Evolutionary conservation across 1,140 invertebrate genomes (phyloP), one percentile per base, ranked within the genome.

Genomic region (Saccostrea echinata): DNA sequence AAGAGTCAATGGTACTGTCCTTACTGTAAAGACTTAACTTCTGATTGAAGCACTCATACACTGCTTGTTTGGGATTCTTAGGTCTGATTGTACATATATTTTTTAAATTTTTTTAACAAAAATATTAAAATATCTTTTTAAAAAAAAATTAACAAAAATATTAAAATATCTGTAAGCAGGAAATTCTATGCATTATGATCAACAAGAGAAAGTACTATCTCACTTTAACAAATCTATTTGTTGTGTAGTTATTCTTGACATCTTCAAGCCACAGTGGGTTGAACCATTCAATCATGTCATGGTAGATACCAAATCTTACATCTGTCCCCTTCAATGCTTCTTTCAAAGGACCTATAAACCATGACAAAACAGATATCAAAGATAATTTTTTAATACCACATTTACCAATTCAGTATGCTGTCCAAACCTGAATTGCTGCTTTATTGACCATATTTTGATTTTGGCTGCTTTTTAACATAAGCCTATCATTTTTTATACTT

Each of bases 281-380:
- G 92, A 96, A 99, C 98, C 98, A 98, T 94, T 98, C 98, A 92
- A 97, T 98, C 16, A 98, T 93, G 0, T 98, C 98, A 93, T 98
- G 97, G 93, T 98, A 99, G 0, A 98, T 94, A 3, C 98, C 98
- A 95, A 98, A 98, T 57, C 93, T 93, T 4, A 96, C 86, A 21
- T 92, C 90, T 57, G 93, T 93, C 55, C 89, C 92, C 16, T 91
- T 91, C 68, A 83, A 9, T 51, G 35, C 81, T 30, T 27, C 81
- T 51, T 51, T 43, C 21, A 83, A 76, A 30, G 24, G 27, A 76
- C 68, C 68, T 76, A 33, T 30, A 33, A 68, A 27, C 53, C 53
- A 55, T 13, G 1, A 55, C 11, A 55, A 21, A 21, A 21, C n/a
- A 61, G 13, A 12, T 18, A 61, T n/a, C 21, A 21, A 21, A 21